A percentile compares a stretch with the other conserved stretches of the same genome.
Conservation (phyloP, 1,140 invertebrate genomes). For the Pogonus chalceus region DNA sequence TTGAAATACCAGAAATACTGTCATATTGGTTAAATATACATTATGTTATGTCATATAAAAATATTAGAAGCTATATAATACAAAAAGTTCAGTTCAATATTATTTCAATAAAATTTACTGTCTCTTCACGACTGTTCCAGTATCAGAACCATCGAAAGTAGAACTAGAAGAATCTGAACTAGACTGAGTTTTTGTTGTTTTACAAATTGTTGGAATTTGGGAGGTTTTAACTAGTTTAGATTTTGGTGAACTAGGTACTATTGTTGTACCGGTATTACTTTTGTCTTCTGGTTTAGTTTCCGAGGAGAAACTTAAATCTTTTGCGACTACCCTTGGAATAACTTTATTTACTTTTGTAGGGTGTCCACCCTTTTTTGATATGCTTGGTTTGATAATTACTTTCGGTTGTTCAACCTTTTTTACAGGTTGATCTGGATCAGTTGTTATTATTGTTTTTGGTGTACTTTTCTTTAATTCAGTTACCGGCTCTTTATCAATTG, state of each 20-base stretch:
- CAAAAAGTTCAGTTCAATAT: background rate
- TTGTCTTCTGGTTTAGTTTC: constrained; percentile 16
- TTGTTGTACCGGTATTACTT: constrained; percentile 9
- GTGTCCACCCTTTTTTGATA: constrained; percentile 18
- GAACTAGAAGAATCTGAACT: constrained; percentile 26
- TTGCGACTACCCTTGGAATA: constrained; percentile 27
- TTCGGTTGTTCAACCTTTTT: constrained; percentile 28
- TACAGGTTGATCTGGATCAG: constrained; percentile 24
- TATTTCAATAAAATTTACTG: background rate
- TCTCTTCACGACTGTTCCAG: constrained; percentile 31
- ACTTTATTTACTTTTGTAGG: constrained; percentile 8
- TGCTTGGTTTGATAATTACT: constrained; percentile 29
- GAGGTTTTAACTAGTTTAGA: constrained; percentile 18
- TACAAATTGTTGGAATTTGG: constrained; percentile 26
- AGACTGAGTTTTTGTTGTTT: constrained; percentile 24
- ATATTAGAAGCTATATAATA: background rate
- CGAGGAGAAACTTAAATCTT: constrained; percentile 17
- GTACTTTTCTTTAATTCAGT: constrained; percentile 14
- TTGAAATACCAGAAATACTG: background rate
- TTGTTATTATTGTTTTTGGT: constrained; percentile 25
- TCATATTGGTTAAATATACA: background rate
- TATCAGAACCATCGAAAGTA: constrained; percentile 30
- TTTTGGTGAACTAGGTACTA: background rate
- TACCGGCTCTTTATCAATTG: background rate
- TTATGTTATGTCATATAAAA: background rate